Evolutionary conservation across 53 echinoderm and acorn worm genomes (phyloP), one percentile per base, ranked within the genome.

Genomic region (Stichopus horrens): DNA sequence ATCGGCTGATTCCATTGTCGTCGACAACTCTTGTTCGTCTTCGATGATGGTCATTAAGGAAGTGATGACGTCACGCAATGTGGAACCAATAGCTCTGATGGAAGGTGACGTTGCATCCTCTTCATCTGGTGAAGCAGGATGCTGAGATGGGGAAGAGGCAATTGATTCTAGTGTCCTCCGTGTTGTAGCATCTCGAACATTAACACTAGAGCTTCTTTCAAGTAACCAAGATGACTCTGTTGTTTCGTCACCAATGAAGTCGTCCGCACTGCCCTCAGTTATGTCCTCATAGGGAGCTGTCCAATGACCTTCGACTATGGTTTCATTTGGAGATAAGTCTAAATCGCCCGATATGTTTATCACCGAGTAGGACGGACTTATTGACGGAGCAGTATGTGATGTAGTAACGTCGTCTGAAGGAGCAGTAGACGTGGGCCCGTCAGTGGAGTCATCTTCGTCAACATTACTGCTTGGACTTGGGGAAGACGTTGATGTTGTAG

Each of bases 161-260:
- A 21, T 7, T 9, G 55, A 6, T 7, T 81, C 81, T 51, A 81
- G 58, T 4, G 57, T 57, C 6, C 81, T 20, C n/a, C 81, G 81
- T 81, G 81, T 81, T 21, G 81, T 57, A 56, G 81, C 57, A 81
- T 81, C 81, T 21, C 81, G 81, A 9, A 81, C 22, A 54, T 81
- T 81, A 56, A 81, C 81, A 20, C 6, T 0, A 7, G 81, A 16
- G 10, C 57, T 21, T 10, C 8, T 81, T 6, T 81, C 81, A 58
- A 11, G 20, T 8, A 53, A 81, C 21, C 56, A 57, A 14, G 20
- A 4, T n/a, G 22, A 9, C 55, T 81, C 57, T 9, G 21, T 81
- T 2, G 56, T 8, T 54, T 52, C n/a, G 9, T 56, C 23, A 14
- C 19, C 21, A 7, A 53, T 56, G 20, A 21, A 21, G 57, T 21